Base-by-base conservation (phyloP, 2,797 vertebrate species). In the Megaceryle alcyon region DNA sequence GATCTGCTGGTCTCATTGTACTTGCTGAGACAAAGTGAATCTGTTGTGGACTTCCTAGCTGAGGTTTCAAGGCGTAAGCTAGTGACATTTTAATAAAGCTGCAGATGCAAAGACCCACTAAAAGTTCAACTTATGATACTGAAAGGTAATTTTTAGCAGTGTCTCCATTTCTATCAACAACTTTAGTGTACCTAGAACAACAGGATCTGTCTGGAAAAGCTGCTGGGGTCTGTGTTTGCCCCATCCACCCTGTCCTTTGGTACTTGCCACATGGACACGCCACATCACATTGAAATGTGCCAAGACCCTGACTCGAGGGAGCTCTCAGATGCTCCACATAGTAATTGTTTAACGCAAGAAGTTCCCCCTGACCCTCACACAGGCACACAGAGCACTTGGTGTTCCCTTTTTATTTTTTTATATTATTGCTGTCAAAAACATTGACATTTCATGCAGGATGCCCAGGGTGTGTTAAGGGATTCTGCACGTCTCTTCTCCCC, bases 241-340 rank as follows among this genome's bases (percentile, higher is more conserved):
- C 44, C 12, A 19, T 21, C 44, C n/a, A 35, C 59, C 19, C 65
- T 44, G 44, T 23, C 51, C 48, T 56, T 35, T 26, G 39, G 35
- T 35, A 44, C 21, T 39, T 39, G 41, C 57, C n/a, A n/a, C 0
- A 0, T 1, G 33, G 86, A 71, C 9, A 0, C 4, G 25, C 5
- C 26, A 3, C 68, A 46, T 26, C 28, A 22, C 26, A 5, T 1
- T 2, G 43, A 66, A 61, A 53, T 0, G 22, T 14, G 57, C 37
- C 25, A 28, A 41, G 28, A 39, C 68, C 59, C 3, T 10, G 22
- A 46, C n/a, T 21, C 1, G 1, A 26, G 46, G 3, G 39, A 69
- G 48, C 59, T 81, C 51, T 63, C 39, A 71, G 49, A 35, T 68
- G 33, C 16, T 12, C 3, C 43, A 63, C 54, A 15, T 2, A 19